Evolutionary conservation across 2,888 invertebrate genomes (phyloP).

Genomic region (Caenorhabditis macrosperma): DNA sequence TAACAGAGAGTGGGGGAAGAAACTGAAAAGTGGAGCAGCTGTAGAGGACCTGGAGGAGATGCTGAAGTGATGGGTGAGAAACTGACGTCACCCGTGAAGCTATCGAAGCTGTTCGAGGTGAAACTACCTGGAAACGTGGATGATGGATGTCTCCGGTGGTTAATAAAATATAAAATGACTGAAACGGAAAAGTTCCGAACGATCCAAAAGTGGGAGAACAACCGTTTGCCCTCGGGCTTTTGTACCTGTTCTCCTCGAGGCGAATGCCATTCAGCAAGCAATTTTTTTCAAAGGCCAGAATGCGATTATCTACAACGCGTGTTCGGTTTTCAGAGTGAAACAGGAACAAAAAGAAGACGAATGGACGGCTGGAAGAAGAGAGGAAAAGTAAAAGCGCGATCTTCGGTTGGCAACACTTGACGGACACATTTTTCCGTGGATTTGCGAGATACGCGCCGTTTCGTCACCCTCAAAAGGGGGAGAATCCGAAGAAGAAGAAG

Average conservation of each 20-base stretch:
- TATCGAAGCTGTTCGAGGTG: too few species aligned
- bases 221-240: background rate
- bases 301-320: slow-evolving; percentile 10
- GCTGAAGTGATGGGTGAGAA: too few species aligned
- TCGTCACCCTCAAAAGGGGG: slow-evolving; percentile 9
- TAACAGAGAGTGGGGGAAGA: background rate
- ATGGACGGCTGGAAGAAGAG: background rate
- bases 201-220: background rate
- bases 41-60: background rate
- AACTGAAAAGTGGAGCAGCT: background rate
- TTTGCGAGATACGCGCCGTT: slow-evolving; percentile 14
- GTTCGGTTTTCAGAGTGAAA: background rate
- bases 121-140: too few species aligned
- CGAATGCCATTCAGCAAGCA: background rate
- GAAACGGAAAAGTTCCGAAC: too few species aligned
- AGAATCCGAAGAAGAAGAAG: background rate
- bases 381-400: slow-evolving; percentile 12
- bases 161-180: too few species aligned
- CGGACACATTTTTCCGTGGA: slow-evolving; percentile 8
- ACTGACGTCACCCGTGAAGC: too few species aligned
- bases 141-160: too few species aligned
- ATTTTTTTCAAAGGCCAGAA: slow-evolving; percentile 21
- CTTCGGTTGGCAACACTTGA: background rate
- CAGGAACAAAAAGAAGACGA: background rate
- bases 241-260: background rate